A percentile compares a stretch with the other conserved stretches of the same genome.
These are phyloP conservation scores for Octodonta nipae DNA, from an alignment of 2,888 invertebrate species.

Conservation along the genomic window DNA sequence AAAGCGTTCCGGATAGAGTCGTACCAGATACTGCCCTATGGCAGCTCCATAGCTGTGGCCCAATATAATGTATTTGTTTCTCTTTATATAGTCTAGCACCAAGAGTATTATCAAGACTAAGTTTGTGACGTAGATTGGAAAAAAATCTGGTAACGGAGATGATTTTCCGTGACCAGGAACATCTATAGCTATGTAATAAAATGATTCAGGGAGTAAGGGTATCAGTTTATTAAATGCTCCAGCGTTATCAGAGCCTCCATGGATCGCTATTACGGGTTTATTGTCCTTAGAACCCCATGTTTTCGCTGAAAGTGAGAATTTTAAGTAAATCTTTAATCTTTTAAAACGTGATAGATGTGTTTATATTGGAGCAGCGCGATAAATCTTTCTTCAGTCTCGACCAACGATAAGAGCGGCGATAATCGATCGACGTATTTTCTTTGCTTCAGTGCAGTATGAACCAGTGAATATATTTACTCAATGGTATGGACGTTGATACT, in stretches of 20 bases:
- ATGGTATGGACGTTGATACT: no score
- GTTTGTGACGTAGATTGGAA: constrained; percentile 33
- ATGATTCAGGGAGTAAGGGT: constrained; percentile 37
- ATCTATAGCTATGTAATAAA: constrained; percentile 39
- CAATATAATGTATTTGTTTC: constrained; percentile 23
- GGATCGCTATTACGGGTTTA: constrained; percentile 43
- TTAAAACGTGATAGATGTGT: no score
- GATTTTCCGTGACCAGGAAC: constrained; percentile 50
- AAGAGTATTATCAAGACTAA: constrained; percentile 30
- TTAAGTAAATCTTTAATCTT: no score
- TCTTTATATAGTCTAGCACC: constrained; percentile 25
- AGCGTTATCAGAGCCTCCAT: constrained; percentile 47
- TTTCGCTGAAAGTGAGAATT: no score
- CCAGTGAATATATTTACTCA: no score
- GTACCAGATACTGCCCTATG: constrained; percentile 29
- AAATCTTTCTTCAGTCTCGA: no score
- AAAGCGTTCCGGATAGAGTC: constrained; percentile 34
- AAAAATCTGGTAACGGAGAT: constrained; percentile 36
- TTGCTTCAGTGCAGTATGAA: no score
- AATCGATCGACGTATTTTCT: no score
- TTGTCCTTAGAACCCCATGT: constrained; percentile 45
- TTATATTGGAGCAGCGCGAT: no score
- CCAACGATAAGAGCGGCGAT: no score
- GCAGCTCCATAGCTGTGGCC: constrained; percentile 40
- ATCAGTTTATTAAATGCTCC: constrained; percentile 45